Base-by-base conservation (phyloP, 2,113 vertebrate genomes). In the Illadopsis cleaveri region DNA sequence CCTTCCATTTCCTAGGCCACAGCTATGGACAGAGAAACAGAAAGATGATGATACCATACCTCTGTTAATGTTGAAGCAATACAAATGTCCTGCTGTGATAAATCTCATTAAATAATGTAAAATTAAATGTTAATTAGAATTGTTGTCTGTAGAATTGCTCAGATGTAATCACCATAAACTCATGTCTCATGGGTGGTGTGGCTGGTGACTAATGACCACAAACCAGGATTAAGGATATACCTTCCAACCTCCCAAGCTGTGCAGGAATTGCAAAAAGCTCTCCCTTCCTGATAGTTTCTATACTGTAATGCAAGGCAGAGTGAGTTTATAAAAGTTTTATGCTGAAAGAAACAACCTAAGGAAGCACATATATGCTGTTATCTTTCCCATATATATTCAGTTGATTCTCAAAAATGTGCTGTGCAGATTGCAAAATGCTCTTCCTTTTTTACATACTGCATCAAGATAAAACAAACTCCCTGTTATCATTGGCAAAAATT, bases 141-240 rank as follows among this genome's bases (percentile, higher is more conserved):
- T 94, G 92, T 83, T 96, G 80, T 92, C 86, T 91, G 91, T 84
- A 75, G 93, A 97, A 96, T 38, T 93, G 48, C 76, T 96, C 37
- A 8, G 53, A 71, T 90, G 27, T 91, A 93, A 97, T 93, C 88
- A 95, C 65, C 88, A 91, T 80, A 93, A 97, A 95, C 86, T 45
- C 45, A 45, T 89, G 85, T 65, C 90, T 96, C 64, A 60, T 57
- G 95, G 97, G 94, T 82, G 86, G 87, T 97, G 89, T 90, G 96
- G 92, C 77, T 97, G 92, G 92, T 98, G 96, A 98, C 94, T 97
- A 97, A 97, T 75, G 94, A 93, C 95, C 95, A 96, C 94, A 96
- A 96, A 94, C 93, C 96, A 87, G 92, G 72, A 94, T 65, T 86
- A 86, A 86, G 51, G 58, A 94, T 76, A 87, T 17, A 65, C 71